Base-by-base conservation (phyloP, 2,113 vertebrate genomes). In the Pelmatolapia mariae region DNA sequence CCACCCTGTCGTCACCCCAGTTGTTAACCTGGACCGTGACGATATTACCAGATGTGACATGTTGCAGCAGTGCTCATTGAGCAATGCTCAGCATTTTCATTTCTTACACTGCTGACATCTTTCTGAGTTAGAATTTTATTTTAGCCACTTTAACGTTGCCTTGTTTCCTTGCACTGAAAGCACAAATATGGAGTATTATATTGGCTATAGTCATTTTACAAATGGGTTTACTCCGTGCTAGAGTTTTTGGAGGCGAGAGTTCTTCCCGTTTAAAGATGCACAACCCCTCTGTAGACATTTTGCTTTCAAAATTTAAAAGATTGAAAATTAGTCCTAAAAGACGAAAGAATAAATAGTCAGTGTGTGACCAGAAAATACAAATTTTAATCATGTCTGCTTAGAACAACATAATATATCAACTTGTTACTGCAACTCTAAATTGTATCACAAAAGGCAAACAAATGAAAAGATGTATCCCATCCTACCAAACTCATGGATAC, bases 1-100 rank as follows among this genome's bases (percentile, higher is more conserved):
- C 66, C 33, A 54, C 59, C 57, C 83, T 31, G 82, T 86, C 93
- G 90, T 94, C 93, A 38, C 6, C 81, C 89, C 47, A 43, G 76
- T 79, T 91, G 86, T 84, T 89, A 85, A 88, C 83, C 80, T 79
- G 81, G 50, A 50, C 79, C 52, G 43, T 52, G 31, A 89, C 66
- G 80, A 79, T 73, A 63, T 85, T 38, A 29, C 68, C 88, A 87
- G 82, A 91, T 82, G 84, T 82, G 86, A 81, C 43, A 63, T 29
- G 61, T 38, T 54, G 61, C 85, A 53, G 53, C 56, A 82, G 19
- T 52, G 29, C 57, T 33, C 16, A 19, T 10, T 61, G 57, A 33
- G 29, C 16, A 0, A 29, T 11, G 61, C 31, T 38, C 31, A 66
- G 63, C 36, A 52, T 36, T 36, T 36, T 54, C 50, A 50, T 78